Conservation (phyloP, 2,113 vertebrate species). For the Progne subis region DNA sequence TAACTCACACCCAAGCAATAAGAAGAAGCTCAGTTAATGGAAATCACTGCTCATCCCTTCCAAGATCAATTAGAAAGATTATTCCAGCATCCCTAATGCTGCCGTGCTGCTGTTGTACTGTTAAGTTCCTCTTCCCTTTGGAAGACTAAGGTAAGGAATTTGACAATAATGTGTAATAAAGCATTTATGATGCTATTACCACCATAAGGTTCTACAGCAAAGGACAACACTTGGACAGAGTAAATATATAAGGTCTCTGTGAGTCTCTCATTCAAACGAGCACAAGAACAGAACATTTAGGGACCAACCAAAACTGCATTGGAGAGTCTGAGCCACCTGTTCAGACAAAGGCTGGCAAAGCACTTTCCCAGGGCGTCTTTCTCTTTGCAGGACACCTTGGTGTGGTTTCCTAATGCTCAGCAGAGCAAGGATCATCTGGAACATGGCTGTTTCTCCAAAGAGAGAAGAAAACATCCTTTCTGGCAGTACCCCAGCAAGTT, state of each 20-base stretch:
- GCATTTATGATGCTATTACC: background rate
- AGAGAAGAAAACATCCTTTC: background rate
- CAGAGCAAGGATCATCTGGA: background rate
- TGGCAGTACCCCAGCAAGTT: background rate
- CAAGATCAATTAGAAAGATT: constrained; percentile 54
- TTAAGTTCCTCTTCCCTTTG: background rate
- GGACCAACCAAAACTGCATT: background rate
- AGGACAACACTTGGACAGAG: background rate
- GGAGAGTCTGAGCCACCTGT: background rate
- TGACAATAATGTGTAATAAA: background rate
- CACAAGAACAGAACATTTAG: background rate
- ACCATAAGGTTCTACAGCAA: background rate
- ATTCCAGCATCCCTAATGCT: constrained; percentile 37
- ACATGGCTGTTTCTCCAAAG: background rate
- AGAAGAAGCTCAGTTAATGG: constrained; percentile 45
- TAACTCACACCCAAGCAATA: constrained; percentile 40
- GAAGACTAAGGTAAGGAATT: background rate
- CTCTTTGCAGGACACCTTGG: background rate
- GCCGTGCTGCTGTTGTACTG: background rate
- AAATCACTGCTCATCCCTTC: constrained; percentile 35
- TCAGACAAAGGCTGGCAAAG: background rate
- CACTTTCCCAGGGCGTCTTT: background rate
- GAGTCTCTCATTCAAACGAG: background rate
- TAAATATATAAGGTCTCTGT: background rate
- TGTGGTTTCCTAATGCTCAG: background rate